phyloP scores from a whole-genome alignment of 2,797 vertebrate species.

The Picus viridis region DNA sequence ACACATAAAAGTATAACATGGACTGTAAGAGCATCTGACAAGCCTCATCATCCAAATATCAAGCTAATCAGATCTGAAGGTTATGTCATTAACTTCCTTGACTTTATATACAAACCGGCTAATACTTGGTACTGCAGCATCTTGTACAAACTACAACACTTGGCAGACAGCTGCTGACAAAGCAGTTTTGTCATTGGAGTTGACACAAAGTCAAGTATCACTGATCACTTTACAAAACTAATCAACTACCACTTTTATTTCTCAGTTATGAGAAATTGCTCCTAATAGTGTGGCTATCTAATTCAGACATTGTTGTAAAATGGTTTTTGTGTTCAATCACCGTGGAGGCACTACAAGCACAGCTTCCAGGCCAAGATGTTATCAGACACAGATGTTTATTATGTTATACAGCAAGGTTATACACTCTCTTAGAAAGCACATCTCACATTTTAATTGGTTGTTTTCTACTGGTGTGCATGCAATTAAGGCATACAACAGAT shows the following conservation, averaged over 20 bases:
- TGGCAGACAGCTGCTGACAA: not conserved
- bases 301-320: not conserved
- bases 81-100: not conserved
- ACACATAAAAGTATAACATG: not conserved
- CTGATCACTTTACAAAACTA: not conserved
- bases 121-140: not conserved
- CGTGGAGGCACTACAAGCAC: too few species aligned
- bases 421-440: too few species aligned
- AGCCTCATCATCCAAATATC: not conserved
- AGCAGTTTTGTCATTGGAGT: not conserved
- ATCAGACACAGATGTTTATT: too few species aligned
- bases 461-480: too few species aligned
- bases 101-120: not conserved
- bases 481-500: too few species aligned
- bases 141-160: not conserved
- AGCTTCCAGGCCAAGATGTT: too few species aligned
- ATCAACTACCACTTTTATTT: not conserved
- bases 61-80: not conserved
- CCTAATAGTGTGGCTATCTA: not conserved
- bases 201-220: not conserved
- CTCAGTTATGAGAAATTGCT: not conserved
- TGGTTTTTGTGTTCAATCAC: too few species aligned
- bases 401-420: too few species aligned
- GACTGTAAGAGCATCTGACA: not conserved
- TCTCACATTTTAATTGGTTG: too few species aligned